Evolutionary conservation across 1,140 invertebrate species (phyloP).

Genomic region (Sinonovacula constricta): DNA sequence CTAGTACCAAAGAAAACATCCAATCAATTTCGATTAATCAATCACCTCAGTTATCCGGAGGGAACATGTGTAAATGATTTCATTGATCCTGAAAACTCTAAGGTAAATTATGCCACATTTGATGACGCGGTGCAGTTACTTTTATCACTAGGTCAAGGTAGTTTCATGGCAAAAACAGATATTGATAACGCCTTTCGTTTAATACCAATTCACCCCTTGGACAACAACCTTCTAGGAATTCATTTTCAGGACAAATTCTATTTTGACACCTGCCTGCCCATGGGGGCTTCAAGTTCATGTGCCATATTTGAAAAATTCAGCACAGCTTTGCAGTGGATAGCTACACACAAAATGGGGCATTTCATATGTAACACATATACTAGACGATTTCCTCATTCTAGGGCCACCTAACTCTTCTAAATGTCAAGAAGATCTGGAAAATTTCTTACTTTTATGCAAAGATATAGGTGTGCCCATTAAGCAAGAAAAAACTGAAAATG

Average conservation of each 20-base stretch:
- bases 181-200: conserved; percentile 10
- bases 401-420: not conserved
- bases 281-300: conserved; percentile 12
- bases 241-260: conserved; percentile 7
- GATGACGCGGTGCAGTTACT: conserved; percentile 20
- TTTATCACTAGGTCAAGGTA: not conserved
- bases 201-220: conserved; percentile 8
- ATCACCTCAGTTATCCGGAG: conserved; percentile 13
- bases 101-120: not conserved
- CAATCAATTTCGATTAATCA: conserved; percentile 9
- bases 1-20: conserved; percentile 16
- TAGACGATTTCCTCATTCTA: conserved; percentile 50
- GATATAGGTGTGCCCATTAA: conserved; percentile 4
- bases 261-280: not conserved
- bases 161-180: conserved; percentile 2
- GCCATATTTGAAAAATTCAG: conserved; percentile 45
- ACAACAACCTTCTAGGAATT: not conserved
- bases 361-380: conserved; percentile 15
- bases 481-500: conserved; percentile 8
- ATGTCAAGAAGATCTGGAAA: conserved; percentile 7
- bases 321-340: conserved; percentile 23
- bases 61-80: conserved; percentile 6
- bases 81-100: not conserved
- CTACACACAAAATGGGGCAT: not conserved
- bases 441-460: conserved; percentile 6